Evolutionary conservation across 2,888 invertebrate species (phyloP).

Genomic region (Meliscaeva auricollis): DNA sequence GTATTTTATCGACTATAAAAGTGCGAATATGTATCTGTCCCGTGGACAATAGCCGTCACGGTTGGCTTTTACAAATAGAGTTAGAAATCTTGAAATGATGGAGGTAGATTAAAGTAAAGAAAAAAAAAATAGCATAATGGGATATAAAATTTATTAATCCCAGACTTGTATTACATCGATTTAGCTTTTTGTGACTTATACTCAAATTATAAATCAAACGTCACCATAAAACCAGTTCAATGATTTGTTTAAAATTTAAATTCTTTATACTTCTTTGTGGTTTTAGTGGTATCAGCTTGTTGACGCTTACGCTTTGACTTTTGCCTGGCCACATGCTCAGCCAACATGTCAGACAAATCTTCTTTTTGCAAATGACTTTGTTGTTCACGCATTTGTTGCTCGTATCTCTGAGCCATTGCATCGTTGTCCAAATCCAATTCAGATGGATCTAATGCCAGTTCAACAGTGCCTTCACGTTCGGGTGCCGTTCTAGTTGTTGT

Average conservation of each 20-base stretch:
- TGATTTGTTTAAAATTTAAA: constrained; percentile 92
- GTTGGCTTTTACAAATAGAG: too few species aligned
- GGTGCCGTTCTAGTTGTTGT: constrained; percentile 80
- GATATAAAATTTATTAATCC: not conserved
- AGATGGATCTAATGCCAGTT: constrained; percentile 98
- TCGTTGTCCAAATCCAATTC: constrained; percentile 98
- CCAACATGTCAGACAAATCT: constrained; percentile 99
- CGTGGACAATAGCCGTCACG: too few species aligned
- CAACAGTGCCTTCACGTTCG: constrained; percentile 90
- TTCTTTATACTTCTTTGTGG: constrained; percentile 98
- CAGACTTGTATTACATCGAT: not conserved
- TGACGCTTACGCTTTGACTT: constrained; percentile 97
- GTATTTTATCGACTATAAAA: too few species aligned
- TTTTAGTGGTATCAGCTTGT: constrained; percentile 93
- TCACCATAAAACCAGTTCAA: not conserved
- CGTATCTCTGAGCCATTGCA: constrained; percentile 97
- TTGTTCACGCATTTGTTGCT: constrained; percentile 97
- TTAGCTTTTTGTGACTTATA: not conserved
- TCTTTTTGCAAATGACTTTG: constrained; percentile 95
- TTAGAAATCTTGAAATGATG: too few species aligned
- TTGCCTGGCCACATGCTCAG: constrained; percentile 98
- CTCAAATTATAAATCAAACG: not conserved
- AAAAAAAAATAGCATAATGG: not conserved
- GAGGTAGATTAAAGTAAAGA: not conserved
- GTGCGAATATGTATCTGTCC: too few species aligned